These are phyloP conservation scores for Melanocharis versteri DNA, from an alignment of 2,113 vertebrate genomes.

Conservation along the genomic window DNA sequence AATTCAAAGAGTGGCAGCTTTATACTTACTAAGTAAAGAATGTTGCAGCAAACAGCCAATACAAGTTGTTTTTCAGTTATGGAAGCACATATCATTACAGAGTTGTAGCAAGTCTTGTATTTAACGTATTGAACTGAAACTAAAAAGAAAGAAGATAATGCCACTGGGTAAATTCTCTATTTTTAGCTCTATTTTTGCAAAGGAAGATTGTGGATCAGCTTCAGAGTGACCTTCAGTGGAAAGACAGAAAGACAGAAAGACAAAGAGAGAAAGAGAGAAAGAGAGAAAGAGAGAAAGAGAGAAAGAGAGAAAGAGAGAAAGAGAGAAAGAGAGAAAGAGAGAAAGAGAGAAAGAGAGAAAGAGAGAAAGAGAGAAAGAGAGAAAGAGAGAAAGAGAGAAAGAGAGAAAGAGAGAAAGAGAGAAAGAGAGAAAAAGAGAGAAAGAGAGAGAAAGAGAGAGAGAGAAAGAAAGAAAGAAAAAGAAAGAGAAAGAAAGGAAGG, in stretches of 20 bases:
- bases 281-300: no score
- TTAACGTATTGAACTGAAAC: not conserved
- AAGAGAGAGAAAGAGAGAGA: no score
- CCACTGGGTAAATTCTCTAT: not conserved
- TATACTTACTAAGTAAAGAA: not conserved
- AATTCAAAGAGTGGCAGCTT: not conserved
- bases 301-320: no score
- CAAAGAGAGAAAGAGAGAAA: fast-evolving
- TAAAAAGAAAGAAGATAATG: not conserved
- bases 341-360: fast-evolving
- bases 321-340: fast-evolving
- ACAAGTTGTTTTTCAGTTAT: not conserved
- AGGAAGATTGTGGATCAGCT: not conserved
- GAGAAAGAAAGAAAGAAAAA: no score
- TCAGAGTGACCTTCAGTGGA: not conserved
- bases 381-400: no score
- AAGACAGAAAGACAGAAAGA: no score
- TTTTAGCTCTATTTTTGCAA: not conserved
- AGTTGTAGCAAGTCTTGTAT: not conserved
- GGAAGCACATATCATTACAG: not conserved
- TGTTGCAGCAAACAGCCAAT: not conserved
- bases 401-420: not conserved
- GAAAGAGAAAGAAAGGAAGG: no score
- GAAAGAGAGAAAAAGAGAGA: fast-evolving
- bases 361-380: no score